phyloP scores from a whole-genome alignment of 2,888 invertebrate species.

The Meiosimyza decipiens region DNA sequence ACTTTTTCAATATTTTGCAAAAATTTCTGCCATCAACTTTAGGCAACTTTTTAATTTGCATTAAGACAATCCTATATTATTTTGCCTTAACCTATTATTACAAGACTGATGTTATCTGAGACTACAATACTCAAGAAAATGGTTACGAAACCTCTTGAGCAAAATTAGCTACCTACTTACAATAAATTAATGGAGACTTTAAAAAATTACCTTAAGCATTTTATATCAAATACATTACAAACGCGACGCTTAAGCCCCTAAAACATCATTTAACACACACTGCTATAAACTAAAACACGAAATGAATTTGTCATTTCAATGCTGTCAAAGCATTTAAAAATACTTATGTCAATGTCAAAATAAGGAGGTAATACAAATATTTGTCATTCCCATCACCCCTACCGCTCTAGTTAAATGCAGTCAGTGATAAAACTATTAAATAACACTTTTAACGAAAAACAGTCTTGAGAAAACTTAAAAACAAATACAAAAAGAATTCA shows the following conservation, averaged over 20 bases:
- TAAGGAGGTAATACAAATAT: neutral
- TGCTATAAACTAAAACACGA: neutral
- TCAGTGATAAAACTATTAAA: constrained; percentile 17
- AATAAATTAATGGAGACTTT: neutral
- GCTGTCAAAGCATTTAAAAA: constrained; percentile 8
- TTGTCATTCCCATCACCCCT: neutral
- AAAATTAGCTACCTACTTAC: no score
- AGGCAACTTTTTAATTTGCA: no score
- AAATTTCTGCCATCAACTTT: no score
- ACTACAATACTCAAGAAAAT: no score
- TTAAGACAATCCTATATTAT: no score
- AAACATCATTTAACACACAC: neutral
- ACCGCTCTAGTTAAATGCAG: neutral
- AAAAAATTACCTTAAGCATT: constrained; percentile 6
- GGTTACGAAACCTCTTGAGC: no score
- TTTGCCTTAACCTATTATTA: no score
- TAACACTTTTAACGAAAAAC: constrained; percentile 8
- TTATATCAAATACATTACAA: neutral
- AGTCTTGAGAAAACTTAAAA: neutral
- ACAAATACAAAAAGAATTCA: neutral
- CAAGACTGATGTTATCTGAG: no score
- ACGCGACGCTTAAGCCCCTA: no score
- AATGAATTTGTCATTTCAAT: neutral
- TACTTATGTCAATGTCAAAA: constrained; percentile 15
- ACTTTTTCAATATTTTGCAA: no score